phyloP scores from a whole-genome alignment of 1,140 invertebrate species.

The Halyomorpha halys region DNA sequence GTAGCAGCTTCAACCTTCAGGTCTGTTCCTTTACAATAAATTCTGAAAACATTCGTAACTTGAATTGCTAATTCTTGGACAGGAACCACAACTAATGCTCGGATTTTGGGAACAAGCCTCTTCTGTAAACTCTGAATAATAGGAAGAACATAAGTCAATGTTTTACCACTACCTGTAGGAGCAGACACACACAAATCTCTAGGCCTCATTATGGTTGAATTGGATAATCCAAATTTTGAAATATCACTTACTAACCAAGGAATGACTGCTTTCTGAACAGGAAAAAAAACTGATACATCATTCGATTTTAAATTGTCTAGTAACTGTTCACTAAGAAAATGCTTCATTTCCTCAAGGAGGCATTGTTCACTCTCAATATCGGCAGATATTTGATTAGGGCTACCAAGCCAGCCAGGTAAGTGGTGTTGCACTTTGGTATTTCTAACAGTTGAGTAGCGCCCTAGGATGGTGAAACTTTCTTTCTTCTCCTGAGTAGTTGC shows the following conservation, averaged over 20 bases:
- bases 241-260: conserved; percentile 44
- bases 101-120: conserved; percentile 42
- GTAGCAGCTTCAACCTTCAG: conserved; percentile 58
- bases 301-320: conserved; percentile 54
- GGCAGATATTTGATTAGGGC: conserved; percentile 62
- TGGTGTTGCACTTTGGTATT: background rate
- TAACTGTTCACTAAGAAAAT: conserved; percentile 37
- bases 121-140: conserved; percentile 57
- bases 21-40: conserved; percentile 56
- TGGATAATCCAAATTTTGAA: conserved; percentile 52
- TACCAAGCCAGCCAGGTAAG: conserved; percentile 74
- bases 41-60: conserved; percentile 72
- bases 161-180: conserved; percentile 97
- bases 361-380: conserved; percentile 51
- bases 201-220: conserved; percentile 49
- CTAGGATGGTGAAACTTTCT: too few species aligned
- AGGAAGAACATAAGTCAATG: conserved; percentile 85
- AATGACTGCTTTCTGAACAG: conserved; percentile 71
- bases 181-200: conserved; percentile 93
- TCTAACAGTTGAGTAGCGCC: too few species aligned
- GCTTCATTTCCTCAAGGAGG: conserved; percentile 45
- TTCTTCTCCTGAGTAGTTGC: too few species aligned
- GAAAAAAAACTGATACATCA: conserved; percentile 69
- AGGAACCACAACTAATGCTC: conserved; percentile 81
- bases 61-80: conserved; percentile 85